These are phyloP conservation scores for Thaumetopoea pityocampa DNA, from an alignment of 1,140 invertebrate genomes.

Conservation along the genomic window DNA sequence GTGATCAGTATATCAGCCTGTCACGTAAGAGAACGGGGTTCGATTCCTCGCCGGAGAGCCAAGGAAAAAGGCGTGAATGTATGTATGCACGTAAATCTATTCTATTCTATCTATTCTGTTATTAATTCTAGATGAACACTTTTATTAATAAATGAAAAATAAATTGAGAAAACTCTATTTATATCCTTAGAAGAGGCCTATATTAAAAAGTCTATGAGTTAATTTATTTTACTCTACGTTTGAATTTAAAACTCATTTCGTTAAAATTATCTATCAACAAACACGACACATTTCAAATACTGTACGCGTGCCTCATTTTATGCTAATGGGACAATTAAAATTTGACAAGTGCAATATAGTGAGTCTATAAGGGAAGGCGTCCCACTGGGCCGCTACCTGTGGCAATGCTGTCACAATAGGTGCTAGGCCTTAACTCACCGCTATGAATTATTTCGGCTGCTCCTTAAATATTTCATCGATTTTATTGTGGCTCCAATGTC, in stretches of 20 bases:
- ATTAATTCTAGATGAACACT: no score
- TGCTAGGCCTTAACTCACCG: slow-evolving; percentile 26
- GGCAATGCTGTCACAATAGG: slow-evolving; percentile 51
- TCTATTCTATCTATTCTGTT: no score
- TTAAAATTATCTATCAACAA: neutral
- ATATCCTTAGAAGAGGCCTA: no score
- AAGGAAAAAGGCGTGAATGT: no score
- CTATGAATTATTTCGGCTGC: slow-evolving; percentile 58
- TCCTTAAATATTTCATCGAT: slow-evolving; percentile 72
- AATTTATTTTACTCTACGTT: neutral
- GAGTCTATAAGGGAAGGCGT: slow-evolving; percentile 14
- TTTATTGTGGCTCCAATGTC: slow-evolving; percentile 74
- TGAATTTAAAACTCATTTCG: neutral
- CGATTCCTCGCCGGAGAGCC: no score
- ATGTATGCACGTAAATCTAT: no score
- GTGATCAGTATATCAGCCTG: no score
- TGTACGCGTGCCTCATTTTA: slow-evolving; percentile 12
- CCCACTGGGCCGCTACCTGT: slow-evolving; percentile 58
- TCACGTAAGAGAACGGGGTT: no score
- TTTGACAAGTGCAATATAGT: slow-evolving; percentile 19
- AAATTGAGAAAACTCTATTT: no score
- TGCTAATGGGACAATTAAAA: slow-evolving; percentile 23
- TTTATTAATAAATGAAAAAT: no score
- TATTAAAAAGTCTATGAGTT: no score
- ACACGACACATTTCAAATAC: slow-evolving; percentile 1